These are phyloP conservation scores for Diachasma alloeum DNA, from an alignment of 1,140 invertebrate genomes.

Conservation along the genomic window DNA sequence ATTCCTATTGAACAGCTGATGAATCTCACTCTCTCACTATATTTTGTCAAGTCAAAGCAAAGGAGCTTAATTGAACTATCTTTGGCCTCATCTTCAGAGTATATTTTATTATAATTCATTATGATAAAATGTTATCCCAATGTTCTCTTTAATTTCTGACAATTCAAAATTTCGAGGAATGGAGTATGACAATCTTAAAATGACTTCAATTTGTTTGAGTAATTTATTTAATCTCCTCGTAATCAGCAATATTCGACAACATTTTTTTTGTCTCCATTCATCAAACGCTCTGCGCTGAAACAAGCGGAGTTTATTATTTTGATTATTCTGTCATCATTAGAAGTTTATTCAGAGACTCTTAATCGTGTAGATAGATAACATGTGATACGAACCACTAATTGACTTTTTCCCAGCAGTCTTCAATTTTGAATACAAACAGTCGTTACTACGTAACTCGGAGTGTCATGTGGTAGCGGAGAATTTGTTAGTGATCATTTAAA, in stretches of 20 bases:
- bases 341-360: background rate
- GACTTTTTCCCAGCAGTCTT: background rate
- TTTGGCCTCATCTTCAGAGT: constrained; percentile 3
- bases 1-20: constrained; percentile 78
- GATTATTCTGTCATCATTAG: no score
- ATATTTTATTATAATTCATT: constrained; percentile 23
- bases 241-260: no score
- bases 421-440: background rate
- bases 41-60: constrained; percentile 77
- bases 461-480: background rate
- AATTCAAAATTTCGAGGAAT: background rate
- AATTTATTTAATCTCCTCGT: no score
- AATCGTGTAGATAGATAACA: background rate
- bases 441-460: background rate
- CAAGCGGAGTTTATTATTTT: no score
- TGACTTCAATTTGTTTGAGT: no score
- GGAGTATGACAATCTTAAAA: background rate
- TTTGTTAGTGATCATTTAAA: background rate
- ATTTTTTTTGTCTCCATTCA: no score
- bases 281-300: no score
- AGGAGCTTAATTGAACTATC: constrained; percentile 68
- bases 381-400: background rate
- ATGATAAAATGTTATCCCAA: background rate
- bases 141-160: background rate
- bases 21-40: constrained; percentile 77